phyloP scores from a whole-genome alignment of 1,140 invertebrate species.

The Colletes latitarsis region DNA sequence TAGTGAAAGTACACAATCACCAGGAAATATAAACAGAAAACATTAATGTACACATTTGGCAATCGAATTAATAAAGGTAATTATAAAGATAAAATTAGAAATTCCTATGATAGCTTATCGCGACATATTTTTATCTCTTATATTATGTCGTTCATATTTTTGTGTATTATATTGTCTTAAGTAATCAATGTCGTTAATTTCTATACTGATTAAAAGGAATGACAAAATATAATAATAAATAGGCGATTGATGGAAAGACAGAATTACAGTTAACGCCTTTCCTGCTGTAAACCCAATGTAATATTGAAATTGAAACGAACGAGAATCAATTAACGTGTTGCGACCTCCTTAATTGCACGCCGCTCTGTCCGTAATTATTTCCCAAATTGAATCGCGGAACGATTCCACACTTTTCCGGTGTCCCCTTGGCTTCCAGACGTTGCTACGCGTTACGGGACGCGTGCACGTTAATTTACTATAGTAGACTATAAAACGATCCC shows the following conservation, averaged over 20 bases:
- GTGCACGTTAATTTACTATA: neutral
- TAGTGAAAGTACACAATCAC: too few relatives aligned
- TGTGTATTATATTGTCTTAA: too few relatives aligned
- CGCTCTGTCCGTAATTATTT: neutral
- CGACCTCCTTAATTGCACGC: neutral
- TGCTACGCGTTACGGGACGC: neutral
- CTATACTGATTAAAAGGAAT: too few relatives aligned
- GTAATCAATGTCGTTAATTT: too few relatives aligned
- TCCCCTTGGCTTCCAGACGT: neutral
- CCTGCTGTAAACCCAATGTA: neutral
- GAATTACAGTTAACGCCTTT: neutral
- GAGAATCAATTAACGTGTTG: neutral
- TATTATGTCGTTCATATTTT: too few relatives aligned
- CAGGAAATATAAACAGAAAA: too few relatives aligned
- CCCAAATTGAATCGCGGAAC: constrained; percentile 9
- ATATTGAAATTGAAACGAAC: neutral
- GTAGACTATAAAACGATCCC: constrained; percentile 5
- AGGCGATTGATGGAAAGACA: neutral
- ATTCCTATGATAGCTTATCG: too few relatives aligned
- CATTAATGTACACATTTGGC: too few relatives aligned
- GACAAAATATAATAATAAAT: too few relatives aligned
- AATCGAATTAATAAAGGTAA: too few relatives aligned
- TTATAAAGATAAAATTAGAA: too few relatives aligned
- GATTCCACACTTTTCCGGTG: neutral
- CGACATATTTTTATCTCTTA: too few relatives aligned